Base-by-base conservation (phyloP, 2,113 vertebrate species). In the Stercorarius parasiticus region DNA sequence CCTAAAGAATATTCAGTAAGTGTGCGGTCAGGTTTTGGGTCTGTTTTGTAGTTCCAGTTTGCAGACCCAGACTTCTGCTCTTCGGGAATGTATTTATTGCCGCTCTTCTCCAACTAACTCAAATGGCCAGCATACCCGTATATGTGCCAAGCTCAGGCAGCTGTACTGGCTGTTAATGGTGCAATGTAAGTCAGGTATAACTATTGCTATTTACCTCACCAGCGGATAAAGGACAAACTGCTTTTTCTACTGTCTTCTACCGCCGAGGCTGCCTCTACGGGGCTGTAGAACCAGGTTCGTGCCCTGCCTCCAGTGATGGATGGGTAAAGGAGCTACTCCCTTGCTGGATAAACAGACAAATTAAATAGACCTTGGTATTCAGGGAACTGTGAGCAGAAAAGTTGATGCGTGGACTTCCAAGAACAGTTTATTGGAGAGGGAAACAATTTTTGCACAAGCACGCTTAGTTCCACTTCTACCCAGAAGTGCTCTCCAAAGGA, bases 201-300 rank as follows among this genome's bases (percentile, higher is more conserved):
- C 47, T 80, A 7, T 6, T 23, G 43, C 22, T 78, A 70, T 49
- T 85, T 30, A 73, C 34, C 6, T 84, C 36, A 20, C 15, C 40
- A 49, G 22, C 11, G 4, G 25, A 45, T 55, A 26, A 77, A 58
- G 32, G 42, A 53, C 15, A 84, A 76, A 18, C 19, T 52, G 11
- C 32, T 79, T 64, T 86, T 58, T 66, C 76, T 56, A 7, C 13
- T 30, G 15, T 72, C 52, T 81, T 42, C 58, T 72, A 9, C 30
- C 2, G 0, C 52, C 8, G 50, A 58, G 29, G 21, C 29, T 79
- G 77, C 49, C 55, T 45, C 3, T 13, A 5, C 0, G 2, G n/a
- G n/a, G n/a, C 52, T 66, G 17, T 30, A 71, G 80, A 42, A 27
- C 21, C 36, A 50, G 17, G 5, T 66, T 73, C 29, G 6, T n/a